These are phyloP conservation scores for Poeciliopsis gracilis DNA, from an alignment of 2,797 vertebrate species.

Conservation along the genomic window DNA sequence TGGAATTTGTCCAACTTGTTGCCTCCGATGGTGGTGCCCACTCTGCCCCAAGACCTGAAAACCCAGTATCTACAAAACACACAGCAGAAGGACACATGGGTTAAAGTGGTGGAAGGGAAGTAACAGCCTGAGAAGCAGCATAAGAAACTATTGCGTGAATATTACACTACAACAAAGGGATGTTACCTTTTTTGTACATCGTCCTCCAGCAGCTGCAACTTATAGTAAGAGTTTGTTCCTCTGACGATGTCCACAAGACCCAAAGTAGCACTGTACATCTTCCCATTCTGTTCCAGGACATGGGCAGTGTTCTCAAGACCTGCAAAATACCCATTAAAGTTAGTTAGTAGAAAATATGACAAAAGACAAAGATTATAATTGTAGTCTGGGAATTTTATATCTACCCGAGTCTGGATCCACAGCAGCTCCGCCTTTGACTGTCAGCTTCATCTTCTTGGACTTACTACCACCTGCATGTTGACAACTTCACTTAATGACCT, in stretches of 20 bases:
- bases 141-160: background rate
- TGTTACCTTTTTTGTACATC: constrained; percentile 91
- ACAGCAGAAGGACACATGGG: background rate
- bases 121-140: background rate
- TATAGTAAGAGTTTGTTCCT: constrained; percentile 98
- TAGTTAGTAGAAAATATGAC: background rate
- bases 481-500: background rate
- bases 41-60: constrained; percentile 97
- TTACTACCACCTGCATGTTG: constrained; percentile 86
- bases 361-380: background rate
- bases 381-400: background rate
- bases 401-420: constrained; percentile 96
- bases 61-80: constrained; percentile 90
- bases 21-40: constrained; percentile 95
- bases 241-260: constrained; percentile 95
- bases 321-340: constrained; percentile 46
- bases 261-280: constrained; percentile 96
- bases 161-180: background rate
- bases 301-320: constrained; percentile 95
- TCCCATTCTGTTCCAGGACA: constrained; percentile 93
- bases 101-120: background rate
- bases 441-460: constrained; percentile 96
- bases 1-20: constrained; percentile 96
- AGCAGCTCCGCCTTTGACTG: constrained; percentile 97
- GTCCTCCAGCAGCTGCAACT: constrained; percentile 94